Percentiles rank a stretch among this genome's conserved stretches.
Evolutionary conservation across 1,140 invertebrate genomes (phyloP).

Genomic region (Rhopalosiphum padi): DNA sequence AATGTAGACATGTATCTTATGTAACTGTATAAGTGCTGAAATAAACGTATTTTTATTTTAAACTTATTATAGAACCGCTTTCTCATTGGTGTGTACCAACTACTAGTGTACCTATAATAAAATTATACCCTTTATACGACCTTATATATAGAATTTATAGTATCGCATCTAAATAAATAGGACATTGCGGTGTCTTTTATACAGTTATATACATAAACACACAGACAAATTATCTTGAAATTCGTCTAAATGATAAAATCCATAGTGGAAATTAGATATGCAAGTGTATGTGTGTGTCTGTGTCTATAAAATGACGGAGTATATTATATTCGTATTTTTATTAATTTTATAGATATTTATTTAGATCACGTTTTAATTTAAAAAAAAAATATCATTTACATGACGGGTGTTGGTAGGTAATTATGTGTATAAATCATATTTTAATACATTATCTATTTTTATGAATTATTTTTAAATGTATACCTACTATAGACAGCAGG

Average conservation of each 20-base stretch:
- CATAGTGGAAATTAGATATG: too few relatives aligned
- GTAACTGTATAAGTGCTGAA: background rate
- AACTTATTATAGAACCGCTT: background rate
- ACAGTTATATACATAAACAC: background rate
- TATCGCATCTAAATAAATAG: background rate
- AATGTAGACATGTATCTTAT: background rate
- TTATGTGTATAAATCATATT: background rate
- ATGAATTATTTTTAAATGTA: background rate
- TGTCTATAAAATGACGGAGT: background rate
- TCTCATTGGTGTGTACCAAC: background rate
- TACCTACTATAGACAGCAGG: background rate
- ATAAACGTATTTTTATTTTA: background rate
- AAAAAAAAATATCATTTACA: background rate
- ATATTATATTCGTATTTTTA: too few relatives aligned
- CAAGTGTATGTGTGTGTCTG: background rate
- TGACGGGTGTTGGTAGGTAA: background rate
- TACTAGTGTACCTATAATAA: too few relatives aligned
- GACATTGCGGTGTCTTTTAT: background rate
- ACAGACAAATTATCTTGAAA: background rate
- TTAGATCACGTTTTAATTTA: background rate
- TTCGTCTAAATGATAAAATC: background rate
- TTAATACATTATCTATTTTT: background rate
- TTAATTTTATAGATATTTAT: background rate
- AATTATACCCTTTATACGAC: too few relatives aligned
- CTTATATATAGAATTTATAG: too few relatives aligned